Conservation (phyloP, 2,888 invertebrate genomes). For the Aphodius granarius region DNA sequence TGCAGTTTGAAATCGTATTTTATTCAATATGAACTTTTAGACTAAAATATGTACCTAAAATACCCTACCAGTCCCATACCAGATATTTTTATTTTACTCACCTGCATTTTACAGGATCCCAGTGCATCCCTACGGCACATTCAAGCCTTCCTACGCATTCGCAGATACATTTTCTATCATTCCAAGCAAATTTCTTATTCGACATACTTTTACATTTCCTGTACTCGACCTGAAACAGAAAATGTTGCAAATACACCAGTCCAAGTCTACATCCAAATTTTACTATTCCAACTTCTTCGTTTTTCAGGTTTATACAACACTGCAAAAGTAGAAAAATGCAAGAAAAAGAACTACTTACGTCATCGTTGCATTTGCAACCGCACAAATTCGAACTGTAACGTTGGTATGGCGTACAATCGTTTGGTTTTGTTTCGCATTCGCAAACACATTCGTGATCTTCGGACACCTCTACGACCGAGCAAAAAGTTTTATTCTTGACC, state of each 20-base stretch:
- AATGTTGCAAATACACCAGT: not conserved
- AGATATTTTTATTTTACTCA: no score
- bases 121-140: conserved; percentile 45
- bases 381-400: conserved; percentile 42
- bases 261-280: no score
- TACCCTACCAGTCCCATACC: no score
- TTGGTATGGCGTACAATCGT: conserved; percentile 40
- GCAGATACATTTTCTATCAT: conserved; percentile 43
- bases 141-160: conserved; percentile 37
- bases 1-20: no score
- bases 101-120: conserved; percentile 44
- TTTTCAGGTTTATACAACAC: no score
- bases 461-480: conserved; percentile 41
- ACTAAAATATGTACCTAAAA: no score
- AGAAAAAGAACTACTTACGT: conserved; percentile 37
- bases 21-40: no score
- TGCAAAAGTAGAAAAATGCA: no score
- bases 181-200: conserved; percentile 40
- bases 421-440: conserved; percentile 38
- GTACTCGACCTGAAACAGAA: conserved; percentile 30
- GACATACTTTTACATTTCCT: conserved; percentile 31
- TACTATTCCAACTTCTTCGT: no score
- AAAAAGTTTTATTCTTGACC: conserved; percentile 31
- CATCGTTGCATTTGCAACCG: conserved; percentile 44
- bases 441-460: conserved; percentile 45